phyloP scores from a whole-genome alignment of 2,113 vertebrate species.

The Oxyruncus cristatus region DNA sequence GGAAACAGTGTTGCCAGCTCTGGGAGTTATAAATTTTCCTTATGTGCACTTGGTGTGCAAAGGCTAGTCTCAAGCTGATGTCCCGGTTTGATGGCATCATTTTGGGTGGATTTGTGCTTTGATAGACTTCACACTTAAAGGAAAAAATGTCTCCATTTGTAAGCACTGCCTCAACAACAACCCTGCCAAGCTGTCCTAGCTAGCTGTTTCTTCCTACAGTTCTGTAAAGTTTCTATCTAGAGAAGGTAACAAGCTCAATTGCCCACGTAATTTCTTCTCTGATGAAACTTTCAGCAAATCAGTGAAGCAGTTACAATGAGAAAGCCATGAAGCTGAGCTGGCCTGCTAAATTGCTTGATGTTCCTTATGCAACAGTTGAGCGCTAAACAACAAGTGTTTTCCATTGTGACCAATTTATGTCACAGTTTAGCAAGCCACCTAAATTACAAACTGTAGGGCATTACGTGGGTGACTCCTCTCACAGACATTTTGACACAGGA shows the following conservation, averaged over 20 bases:
- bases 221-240: not conserved
- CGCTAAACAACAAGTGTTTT: not conserved
- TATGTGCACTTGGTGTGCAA: not conserved
- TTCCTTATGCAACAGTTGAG: not conserved
- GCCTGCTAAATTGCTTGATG: not conserved
- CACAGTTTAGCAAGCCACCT: not conserved
- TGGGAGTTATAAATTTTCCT: not conserved
- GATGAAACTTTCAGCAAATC: not conserved
- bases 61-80: not conserved
- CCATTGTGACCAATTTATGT: not conserved
- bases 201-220: not conserved
- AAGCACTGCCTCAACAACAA: not conserved
- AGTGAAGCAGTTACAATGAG: not conserved
- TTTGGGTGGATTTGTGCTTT: not conserved
- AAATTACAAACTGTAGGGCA: not conserved
- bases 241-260: not conserved
- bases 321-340: not conserved
- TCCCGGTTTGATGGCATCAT: not conserved
- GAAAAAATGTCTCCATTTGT: not conserved
- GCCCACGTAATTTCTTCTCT: not conserved
- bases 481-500: not conserved
- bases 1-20: not conserved
- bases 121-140: not conserved
- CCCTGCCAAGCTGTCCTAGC: not conserved
- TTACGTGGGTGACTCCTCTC: not conserved